A percentile compares a stretch with the other conserved stretches of the same genome.
Conservation (phyloP, 92 coral and sea anemone species). For the Muricea muricata region DNA sequence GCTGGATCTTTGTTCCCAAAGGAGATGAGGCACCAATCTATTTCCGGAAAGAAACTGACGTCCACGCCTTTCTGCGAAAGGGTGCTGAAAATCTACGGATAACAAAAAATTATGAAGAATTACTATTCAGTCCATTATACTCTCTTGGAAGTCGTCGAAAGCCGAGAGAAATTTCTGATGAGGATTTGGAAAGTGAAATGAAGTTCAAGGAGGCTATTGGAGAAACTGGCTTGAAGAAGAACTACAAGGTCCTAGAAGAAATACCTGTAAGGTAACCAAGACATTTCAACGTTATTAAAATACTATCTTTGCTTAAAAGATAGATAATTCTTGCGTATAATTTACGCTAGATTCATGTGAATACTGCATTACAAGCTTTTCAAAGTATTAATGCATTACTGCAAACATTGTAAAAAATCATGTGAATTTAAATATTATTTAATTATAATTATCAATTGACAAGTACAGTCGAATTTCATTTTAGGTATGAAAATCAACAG, state of each 20-base stretch:
- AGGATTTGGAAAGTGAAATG: constrained; percentile 32
- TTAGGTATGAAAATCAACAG: constrained; percentile 62
- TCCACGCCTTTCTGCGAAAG: constrained; percentile 72
- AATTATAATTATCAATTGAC: no score
- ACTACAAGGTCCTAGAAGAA: constrained; percentile 9
- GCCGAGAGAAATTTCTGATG: constrained; percentile 44
- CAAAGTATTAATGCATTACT: no score
- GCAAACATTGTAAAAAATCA: no score
- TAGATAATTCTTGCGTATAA: no score
- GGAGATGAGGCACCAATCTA: constrained; percentile 51
- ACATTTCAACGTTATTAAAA: no score
- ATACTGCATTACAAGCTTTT: no score
- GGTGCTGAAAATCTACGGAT: constrained; percentile 73
- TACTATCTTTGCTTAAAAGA: no score
- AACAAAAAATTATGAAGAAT: constrained; percentile 64
- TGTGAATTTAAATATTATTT: no score
- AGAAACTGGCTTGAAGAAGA: neutral
- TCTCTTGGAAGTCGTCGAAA: constrained; percentile 72
- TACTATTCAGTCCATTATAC: constrained; percentile 63
- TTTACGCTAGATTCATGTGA: no score
- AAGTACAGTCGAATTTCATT: no score
- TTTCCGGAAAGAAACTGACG: constrained; percentile 61
- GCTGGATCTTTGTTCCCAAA: constrained; percentile 67
- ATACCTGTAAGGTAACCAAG: constrained; percentile 34
- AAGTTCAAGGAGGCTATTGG: constrained; percentile 26